Conservation (phyloP, 2,888 invertebrate species). For the Marronus borbonicus region DNA sequence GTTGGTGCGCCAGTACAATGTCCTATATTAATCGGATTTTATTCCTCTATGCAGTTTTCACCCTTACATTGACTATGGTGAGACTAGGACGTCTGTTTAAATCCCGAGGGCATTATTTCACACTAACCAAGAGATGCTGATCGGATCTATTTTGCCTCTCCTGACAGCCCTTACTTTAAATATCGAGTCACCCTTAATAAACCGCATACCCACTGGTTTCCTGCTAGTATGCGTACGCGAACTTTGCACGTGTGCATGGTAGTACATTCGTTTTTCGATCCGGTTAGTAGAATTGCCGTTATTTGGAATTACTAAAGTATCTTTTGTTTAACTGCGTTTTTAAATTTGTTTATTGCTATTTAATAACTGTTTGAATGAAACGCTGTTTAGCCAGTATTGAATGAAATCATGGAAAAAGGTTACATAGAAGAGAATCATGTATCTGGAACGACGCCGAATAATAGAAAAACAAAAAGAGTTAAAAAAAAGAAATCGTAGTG, state of each 20-base stretch:
- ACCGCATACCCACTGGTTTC: constrained; percentile 47
- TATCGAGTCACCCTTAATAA: constrained; percentile 58
- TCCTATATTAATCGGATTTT: constrained; percentile 59
- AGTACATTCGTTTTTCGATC: neutral
- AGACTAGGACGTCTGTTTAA: constrained; percentile 54
- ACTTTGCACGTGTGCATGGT: neutral
- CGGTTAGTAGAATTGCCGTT: too few relatives aligned
- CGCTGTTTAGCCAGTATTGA: too few relatives aligned
- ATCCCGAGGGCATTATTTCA: constrained; percentile 69
- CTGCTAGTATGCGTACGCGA: neutral
- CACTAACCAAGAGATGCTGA: constrained; percentile 66
- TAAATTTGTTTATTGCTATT: too few relatives aligned
- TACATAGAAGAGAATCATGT: too few relatives aligned
- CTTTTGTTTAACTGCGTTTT: too few relatives aligned
- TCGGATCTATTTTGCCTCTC: constrained; percentile 63
- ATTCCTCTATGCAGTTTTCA: constrained; percentile 56
- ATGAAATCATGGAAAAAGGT: too few relatives aligned
- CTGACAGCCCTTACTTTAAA: constrained; percentile 60
- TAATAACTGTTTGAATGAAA: too few relatives aligned
- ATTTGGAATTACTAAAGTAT: too few relatives aligned
- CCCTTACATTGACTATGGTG: constrained; percentile 53
- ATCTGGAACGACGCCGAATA: too few relatives aligned
- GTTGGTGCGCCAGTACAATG: constrained; percentile 56
- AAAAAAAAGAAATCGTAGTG: too few relatives aligned
- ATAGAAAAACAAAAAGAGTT: too few relatives aligned